Percentiles rank a stretch among this genome's conserved stretches.
Evolutionary conservation across 2,888 invertebrate genomes (phyloP).

Genomic region (Nasonia oneida): DNA sequence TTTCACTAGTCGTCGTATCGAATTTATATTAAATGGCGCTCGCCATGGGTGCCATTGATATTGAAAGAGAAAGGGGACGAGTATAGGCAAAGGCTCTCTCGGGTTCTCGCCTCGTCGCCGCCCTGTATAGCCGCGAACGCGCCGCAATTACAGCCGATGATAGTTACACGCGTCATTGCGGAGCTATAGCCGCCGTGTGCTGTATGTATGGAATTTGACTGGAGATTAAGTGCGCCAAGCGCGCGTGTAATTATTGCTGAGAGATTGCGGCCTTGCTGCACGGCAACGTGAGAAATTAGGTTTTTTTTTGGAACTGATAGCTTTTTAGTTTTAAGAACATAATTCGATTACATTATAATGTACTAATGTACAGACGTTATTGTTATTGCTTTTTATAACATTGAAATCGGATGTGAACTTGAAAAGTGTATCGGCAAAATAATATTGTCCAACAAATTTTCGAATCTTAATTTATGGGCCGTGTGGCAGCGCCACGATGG

Average conservation of each 20-base stretch:
- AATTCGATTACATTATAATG: not conserved
- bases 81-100: not conserved
- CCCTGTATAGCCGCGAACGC: not conserved
- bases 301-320: not conserved
- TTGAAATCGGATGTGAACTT: no score
- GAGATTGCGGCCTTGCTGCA: constrained; percentile 4
- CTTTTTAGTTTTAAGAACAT: not conserved
- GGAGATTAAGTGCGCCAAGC: constrained; percentile 9
- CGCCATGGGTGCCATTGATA: constrained; percentile 33
- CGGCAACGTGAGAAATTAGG: not conserved
- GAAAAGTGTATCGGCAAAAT: no score
- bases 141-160: constrained; percentile 21
- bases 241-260: constrained; percentile 10
- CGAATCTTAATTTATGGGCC: no score
- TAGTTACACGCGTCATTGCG: not conserved
- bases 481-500: no score
- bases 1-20: constrained; percentile 17
- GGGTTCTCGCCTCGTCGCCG: constrained; percentile 12
- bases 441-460: no score
- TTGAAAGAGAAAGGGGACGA: constrained; percentile 37
- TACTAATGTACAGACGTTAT: no score
- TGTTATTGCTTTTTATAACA: no score
- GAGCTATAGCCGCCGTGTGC: not conserved
- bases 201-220: not conserved
- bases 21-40: constrained; percentile 18